Evolutionary conservation across 2,888 invertebrate species (phyloP).

Genomic region (Terebella lapidaria): DNA sequence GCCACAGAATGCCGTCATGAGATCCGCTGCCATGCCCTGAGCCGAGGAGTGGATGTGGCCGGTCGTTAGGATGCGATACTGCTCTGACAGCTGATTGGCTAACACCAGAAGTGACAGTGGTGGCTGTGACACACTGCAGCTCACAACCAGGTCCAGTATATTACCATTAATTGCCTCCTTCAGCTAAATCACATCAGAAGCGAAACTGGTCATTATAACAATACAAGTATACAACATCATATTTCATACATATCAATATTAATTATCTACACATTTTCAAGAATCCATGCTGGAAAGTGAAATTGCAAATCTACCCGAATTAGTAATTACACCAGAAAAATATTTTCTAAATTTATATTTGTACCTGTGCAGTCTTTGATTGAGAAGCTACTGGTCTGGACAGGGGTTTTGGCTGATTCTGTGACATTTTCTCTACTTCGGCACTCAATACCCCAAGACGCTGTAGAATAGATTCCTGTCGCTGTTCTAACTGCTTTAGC

Average conservation of each 20-base stretch:
- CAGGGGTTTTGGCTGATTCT: neutral
- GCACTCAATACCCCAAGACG: conserved; percentile 6
- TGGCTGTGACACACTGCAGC: conserved; percentile 62
- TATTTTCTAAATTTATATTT: neutral
- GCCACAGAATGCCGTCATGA: conserved; percentile 24
- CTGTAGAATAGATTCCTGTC: conserved; percentile 14
- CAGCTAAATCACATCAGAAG: no score
- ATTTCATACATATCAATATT: no score
- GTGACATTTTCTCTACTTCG: conserved; percentile 10
- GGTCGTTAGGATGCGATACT: conserved; percentile 58
- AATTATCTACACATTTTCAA: no score
- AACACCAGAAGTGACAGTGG: conserved; percentile 67
- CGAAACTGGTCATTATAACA: no score
- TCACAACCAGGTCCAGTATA: conserved; percentile 63
- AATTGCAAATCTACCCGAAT: no score
- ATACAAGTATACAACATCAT: no score
- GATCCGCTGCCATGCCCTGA: conserved; percentile 47
- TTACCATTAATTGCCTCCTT: conserved; percentile 1
- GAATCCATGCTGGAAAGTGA: no score
- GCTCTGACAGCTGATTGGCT: conserved; percentile 58
- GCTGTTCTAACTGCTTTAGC: neutral
- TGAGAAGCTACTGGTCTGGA: neutral
- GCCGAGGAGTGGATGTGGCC: conserved; percentile 67
- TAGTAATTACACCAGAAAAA: no score
- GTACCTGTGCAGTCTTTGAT: neutral